phyloP scores from a whole-genome alignment of 1,140 invertebrate species.

The roundworm (Caenorhabditis elegans) region DNA sequence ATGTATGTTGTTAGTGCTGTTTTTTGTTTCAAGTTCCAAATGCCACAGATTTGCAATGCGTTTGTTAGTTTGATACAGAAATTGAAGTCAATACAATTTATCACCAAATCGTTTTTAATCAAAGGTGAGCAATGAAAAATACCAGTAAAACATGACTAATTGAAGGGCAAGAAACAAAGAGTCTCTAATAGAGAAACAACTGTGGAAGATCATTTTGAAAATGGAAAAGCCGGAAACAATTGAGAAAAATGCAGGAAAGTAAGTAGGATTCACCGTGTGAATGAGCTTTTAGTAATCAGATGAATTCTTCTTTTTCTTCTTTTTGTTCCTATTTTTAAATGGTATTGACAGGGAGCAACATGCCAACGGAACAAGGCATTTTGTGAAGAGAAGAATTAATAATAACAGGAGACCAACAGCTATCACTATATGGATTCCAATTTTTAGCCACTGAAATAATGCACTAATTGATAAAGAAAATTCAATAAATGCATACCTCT shows the following conservation, averaged over 20 bases:
- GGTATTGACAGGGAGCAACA: neutral
- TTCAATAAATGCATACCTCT: neutral
- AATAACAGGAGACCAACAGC: neutral
- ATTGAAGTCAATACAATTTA: too few species aligned
- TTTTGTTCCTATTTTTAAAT: constrained; percentile 2
- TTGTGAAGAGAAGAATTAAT: neutral
- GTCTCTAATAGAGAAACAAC: neutral
- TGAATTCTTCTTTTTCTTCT: constrained; percentile 13
- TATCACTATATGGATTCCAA: constrained; percentile 9
- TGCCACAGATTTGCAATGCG: too few species aligned
- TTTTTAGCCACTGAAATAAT: constrained; percentile 9
- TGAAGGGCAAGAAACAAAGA: neutral
- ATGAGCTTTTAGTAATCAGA: constrained; percentile 2
- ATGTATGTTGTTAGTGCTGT: too few species aligned
- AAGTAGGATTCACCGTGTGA: constrained; percentile 3
- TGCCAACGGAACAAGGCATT: neutral
- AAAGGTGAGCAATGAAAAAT: neutral
- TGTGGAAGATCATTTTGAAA: constrained; percentile 3
- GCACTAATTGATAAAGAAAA: too few species aligned
- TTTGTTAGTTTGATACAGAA: too few species aligned
- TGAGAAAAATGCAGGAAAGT: neutral
- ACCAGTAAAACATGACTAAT: neutral
- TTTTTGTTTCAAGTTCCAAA: too few species aligned
- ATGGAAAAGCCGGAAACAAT: neutral
- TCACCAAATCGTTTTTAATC: too few species aligned